These are phyloP conservation scores for Xiphophorus couchianus DNA, from an alignment of 2,113 vertebrate genomes.

Conservation along the genomic window DNA sequence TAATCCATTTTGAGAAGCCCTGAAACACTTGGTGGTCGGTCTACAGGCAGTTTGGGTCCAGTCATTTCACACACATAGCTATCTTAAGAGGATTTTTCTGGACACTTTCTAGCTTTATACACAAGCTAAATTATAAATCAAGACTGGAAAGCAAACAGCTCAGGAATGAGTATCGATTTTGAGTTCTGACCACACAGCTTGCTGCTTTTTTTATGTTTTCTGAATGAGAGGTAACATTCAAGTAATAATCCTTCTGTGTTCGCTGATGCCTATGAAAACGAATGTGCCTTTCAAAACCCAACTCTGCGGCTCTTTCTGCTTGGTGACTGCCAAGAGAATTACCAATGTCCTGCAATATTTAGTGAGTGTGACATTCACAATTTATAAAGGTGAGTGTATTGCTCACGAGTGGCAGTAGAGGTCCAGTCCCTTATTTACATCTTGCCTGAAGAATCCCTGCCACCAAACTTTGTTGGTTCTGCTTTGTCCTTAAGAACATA, in stretches of 20 bases:
- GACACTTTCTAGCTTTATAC: too few species aligned
- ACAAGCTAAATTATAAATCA: too few species aligned
- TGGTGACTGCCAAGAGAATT: not conserved
- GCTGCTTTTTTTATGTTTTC: not conserved
- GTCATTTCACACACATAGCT: too few species aligned
- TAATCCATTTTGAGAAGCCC: too few species aligned
- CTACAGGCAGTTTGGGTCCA: too few species aligned
- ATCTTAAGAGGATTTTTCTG: too few species aligned
- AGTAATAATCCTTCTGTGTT: not conserved
- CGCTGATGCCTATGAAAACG: not conserved
- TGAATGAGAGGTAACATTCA: not conserved
- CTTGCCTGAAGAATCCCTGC: not conserved
- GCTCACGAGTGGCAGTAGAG: not conserved
- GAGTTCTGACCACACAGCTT: not conserved
- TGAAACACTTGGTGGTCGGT: too few species aligned
- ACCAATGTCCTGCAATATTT: not conserved
- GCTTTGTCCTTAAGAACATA: not conserved
- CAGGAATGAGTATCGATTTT: not conserved
- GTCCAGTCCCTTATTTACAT: not conserved
- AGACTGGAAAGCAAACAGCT: too few species aligned
- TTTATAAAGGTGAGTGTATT: not conserved
- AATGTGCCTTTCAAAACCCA: not conserved
- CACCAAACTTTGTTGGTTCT: not conserved
- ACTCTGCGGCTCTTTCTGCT: not conserved
- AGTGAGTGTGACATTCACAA: not conserved